Base-by-base conservation (phyloP, 1,140 invertebrate species). In the Dendrolimus punctatus region DNA sequence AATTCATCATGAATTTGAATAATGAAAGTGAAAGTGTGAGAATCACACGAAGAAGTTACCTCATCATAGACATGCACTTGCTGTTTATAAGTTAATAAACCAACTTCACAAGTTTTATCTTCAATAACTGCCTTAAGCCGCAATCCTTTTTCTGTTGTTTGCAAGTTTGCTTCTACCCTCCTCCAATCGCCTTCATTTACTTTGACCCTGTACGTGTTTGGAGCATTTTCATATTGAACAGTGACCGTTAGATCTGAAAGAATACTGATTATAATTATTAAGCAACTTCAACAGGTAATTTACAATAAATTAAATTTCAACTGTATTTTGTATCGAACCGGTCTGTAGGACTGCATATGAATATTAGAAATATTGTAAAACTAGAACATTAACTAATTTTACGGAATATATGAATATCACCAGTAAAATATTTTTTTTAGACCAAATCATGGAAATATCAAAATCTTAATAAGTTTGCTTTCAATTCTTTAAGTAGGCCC, bases 51-150 rank as follows among this genome's bases (percentile, higher is more conserved):
- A 40, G 53, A 9, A 40, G 23, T 57, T 61, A 85, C 80, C 71
- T 85, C 78, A 54, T 83, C 78, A 61, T 83, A 85, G 2, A 85
- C 57, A 52, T 85, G 80, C 2, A 85, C 62, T 68, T 85, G 67
- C 39, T 73, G 52, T 5, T 80, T 71, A 40, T 78, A 59, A 0
- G 68, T 74, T 51, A 85, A 51, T 6, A 83, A 49, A 5, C 80
- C 79, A 2, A 85, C 73, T 9, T 73, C 73, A 49, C 60, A 74
- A 6, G 63, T 76, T 59, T 67, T 72, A 38, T 76, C 82, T 0
- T 55, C 76, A 0, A 80, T 36, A 39, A 71, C 66, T 0, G 72
- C 74, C 51, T 67, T 64, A 23, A 85, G 66, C 6, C 68, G 62
- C 0, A 75, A 49, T 0, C 80, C 76, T 7, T 58, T 58, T 3